Evolutionary conservation across 2,113 vertebrate species (phyloP).

Genomic region (Rattus norvegicus): DNA sequence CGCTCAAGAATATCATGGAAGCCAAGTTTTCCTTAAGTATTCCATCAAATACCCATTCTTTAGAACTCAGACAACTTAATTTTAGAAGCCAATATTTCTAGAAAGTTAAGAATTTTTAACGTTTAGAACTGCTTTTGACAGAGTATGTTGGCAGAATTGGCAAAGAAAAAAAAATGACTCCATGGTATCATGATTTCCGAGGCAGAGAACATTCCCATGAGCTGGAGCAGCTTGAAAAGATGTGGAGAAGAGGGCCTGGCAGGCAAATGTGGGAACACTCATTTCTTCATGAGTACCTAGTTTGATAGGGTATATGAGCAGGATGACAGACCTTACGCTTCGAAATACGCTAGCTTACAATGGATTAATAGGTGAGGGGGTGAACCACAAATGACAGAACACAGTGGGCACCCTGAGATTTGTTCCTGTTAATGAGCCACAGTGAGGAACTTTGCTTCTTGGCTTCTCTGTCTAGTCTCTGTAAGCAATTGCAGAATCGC

Average conservation of each 20-base stretch:
- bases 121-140: background rate
- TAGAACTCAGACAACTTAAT: background rate
- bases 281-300: background rate
- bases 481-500: background rate
- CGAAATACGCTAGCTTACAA: background rate
- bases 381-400: background rate
- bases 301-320: background rate
- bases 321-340: background rate
- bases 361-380: background rate
- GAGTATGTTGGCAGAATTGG: background rate
- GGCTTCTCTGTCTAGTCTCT: background rate
- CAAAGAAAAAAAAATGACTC: background rate
- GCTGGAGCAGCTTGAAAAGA: background rate
- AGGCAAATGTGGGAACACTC: background rate
- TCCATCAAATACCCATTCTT: background rate
- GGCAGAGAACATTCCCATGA: background rate
- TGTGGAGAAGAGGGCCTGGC: background rate
- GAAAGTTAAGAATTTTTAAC: slow-evolving; percentile 25
- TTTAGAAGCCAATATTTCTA: background rate
- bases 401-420: background rate
- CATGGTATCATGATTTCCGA: slow-evolving; percentile 15
- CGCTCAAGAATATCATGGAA: background rate
- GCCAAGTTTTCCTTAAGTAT: background rate
- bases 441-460: background rate
- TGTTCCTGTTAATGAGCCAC: background rate